Evolutionary conservation across 1,140 invertebrate species (phyloP).

Genomic region (Eufriesea mexicana): DNA sequence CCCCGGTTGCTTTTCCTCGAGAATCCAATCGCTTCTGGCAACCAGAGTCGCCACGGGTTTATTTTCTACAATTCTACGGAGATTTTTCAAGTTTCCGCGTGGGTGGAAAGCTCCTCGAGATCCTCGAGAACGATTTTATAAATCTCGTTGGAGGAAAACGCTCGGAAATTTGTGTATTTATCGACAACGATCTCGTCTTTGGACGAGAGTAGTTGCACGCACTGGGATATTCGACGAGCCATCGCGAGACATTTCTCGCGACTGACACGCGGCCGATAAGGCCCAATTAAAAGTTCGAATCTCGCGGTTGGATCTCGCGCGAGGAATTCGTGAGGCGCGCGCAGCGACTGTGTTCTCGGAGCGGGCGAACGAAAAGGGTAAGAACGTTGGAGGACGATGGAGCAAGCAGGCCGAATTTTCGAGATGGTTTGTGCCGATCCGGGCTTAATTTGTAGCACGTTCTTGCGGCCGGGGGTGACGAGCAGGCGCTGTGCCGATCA

Average conservation of each 20-base stretch:
- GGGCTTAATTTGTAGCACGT: conserved; percentile 81
- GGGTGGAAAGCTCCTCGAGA: no score
- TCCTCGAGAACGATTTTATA: no score
- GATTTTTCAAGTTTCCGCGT: not conserved
- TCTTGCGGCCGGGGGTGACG: conserved; percentile 74
- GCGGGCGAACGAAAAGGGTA: not conserved
- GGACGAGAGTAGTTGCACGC: no score
- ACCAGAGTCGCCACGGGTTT: not conserved
- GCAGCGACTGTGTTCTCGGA: not conserved
- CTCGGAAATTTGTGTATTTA: no score
- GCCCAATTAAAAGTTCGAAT: conserved; percentile 31
- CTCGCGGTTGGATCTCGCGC: conserved; percentile 24
- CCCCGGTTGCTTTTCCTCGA: not conserved
- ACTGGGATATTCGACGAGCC: no score
- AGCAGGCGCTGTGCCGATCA: conserved; percentile 59
- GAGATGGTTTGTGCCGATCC: conserved; percentile 77
- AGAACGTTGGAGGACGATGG: not conserved
- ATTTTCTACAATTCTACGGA: not conserved
- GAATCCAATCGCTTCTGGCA: not conserved
- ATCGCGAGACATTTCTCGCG: no score
- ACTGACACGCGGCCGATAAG: not conserved
- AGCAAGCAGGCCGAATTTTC: conserved; percentile 69
- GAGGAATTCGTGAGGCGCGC: not conserved
- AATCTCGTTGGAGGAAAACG: no score
- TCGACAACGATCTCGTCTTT: no score